Base-by-base conservation (phyloP, 2,113 vertebrate species). In the Chinchilla lanigera region DNA sequence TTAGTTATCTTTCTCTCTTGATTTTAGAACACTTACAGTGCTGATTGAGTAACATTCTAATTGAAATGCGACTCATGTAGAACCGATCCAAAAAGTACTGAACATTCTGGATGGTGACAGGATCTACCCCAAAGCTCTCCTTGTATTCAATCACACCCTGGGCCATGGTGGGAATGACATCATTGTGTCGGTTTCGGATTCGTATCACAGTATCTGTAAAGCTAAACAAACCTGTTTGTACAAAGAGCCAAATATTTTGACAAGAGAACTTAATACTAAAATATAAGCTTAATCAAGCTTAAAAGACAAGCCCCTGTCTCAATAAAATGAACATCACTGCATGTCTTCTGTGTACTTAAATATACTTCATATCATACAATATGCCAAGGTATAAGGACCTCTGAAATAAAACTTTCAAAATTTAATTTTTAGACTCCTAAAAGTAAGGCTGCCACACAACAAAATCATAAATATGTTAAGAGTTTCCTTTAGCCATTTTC, bases 51-150 rank as follows among this genome's bases (percentile, higher is more conserved):
- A 99, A 98, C 99, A 99, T 99, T 98, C 99, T 98, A 98, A 99
- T 99, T 97, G 99, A 99, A 97, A 99, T 99, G 95, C 99, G 99
- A 97, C 99, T 99, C 99, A 99, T 99, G 98, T 99, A 99, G 98
- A 99, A 99, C 89, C 99, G 99, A 97, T 99, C 99, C 97, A 99
- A 98, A 93, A 99, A 99, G 98, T 99, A 99, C 98, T 99, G 99
- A 96, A 99, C 99, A 0, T 99, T 99, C 96, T 99, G 99, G 83
- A 99, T 99, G 97, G 99, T 99, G 56, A 99, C 98, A 24, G 99
- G 99, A 97, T 99, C 99, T 0, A 99, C 99, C 92, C 99, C 99
- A 82, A 99, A 99, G 60, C 98, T 98, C 92, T 99, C 99, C 97
- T 99, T 99, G 96, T 99, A 99, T 96, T 99, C 99, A 97, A 99